Conservation (phyloP, 2,113 vertebrate genomes). For the Corythoichthys haematopterus region DNA sequence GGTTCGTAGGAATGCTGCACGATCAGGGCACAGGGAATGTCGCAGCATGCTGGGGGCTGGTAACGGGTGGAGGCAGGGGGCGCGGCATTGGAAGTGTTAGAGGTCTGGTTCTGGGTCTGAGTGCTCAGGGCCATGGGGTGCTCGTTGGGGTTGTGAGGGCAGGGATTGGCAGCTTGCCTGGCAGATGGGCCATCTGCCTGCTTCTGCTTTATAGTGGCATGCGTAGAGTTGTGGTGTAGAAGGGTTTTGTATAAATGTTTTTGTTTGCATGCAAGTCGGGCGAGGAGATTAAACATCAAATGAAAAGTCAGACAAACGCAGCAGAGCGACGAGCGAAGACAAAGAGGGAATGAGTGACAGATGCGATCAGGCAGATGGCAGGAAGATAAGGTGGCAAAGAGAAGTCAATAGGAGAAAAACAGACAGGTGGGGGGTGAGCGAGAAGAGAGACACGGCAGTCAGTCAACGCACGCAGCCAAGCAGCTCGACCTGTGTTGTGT, state of each 20-base stretch:
- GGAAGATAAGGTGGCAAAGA: conserved; percentile 52
- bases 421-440: conserved; percentile 67
- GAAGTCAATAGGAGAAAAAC: conserved; percentile 62
- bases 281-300: conserved; percentile 28
- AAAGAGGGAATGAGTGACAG: conserved; percentile 48
- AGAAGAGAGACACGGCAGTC: conserved; percentile 75
- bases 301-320: conserved; percentile 34
- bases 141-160: conserved; percentile 56
- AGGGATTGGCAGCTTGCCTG: conserved; percentile 55
- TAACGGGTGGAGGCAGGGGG: conserved; percentile 53
- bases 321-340: conserved; percentile 35
- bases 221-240: conserved; percentile 21
- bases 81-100: conserved; percentile 43
- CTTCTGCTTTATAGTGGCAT: conserved; percentile 33
- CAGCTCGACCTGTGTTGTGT: conserved; percentile 64
- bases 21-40: conserved; percentile 67
- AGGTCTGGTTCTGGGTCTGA: conserved; percentile 57
- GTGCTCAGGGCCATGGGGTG: conserved; percentile 46
- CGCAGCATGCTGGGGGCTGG: conserved; percentile 67
- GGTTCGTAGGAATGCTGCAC: conserved; percentile 67
- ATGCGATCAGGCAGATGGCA: conserved; percentile 59
- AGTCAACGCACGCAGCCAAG: conserved; percentile 74
- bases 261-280: conserved; percentile 37
- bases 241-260: conserved; percentile 24
- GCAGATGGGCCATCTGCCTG: conserved; percentile 60